Evolutionary conservation across 2,888 invertebrate genomes (phyloP).

Genomic region (Zygogramma bicolorata): DNA sequence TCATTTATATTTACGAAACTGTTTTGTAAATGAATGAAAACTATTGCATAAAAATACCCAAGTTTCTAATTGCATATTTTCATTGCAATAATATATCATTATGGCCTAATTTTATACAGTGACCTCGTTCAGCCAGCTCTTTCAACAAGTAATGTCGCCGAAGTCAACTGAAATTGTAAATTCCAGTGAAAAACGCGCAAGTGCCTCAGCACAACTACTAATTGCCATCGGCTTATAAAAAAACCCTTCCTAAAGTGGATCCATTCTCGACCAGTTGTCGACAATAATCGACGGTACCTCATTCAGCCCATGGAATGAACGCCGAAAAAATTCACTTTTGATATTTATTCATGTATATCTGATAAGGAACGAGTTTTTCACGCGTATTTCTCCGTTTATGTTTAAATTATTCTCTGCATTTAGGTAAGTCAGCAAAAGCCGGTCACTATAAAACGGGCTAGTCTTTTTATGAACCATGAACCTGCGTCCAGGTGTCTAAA

Average conservation of each 20-base stretch:
- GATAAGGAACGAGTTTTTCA: constrained; percentile 10
- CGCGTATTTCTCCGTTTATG: constrained; percentile 3
- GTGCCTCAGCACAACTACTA: background rate
- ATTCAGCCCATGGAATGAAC: background rate
- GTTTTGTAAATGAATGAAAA: too few species aligned
- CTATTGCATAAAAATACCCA: too few species aligned
- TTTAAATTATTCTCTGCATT: constrained; percentile 19
- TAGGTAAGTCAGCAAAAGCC: constrained; percentile 28
- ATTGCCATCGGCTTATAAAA: background rate
- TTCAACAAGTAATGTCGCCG: too few species aligned
- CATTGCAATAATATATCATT: too few species aligned
- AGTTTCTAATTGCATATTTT: too few species aligned
- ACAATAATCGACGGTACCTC: background rate
- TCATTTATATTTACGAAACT: too few species aligned
- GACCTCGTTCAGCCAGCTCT: too few species aligned
- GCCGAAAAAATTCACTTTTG: background rate
- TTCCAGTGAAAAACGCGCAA: too few species aligned
- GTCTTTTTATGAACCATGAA: constrained; percentile 22
- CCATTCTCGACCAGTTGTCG: background rate
- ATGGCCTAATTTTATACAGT: too few species aligned
- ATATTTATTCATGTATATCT: constrained; percentile 2
- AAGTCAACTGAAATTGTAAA: too few species aligned
- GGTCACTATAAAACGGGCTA: constrained; percentile 8
- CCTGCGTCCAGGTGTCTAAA: constrained; percentile 38
- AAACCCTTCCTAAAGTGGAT: background rate